Base-by-base conservation (phyloP, 2,797 vertebrate species). In the Sebastes flavidus region DNA sequence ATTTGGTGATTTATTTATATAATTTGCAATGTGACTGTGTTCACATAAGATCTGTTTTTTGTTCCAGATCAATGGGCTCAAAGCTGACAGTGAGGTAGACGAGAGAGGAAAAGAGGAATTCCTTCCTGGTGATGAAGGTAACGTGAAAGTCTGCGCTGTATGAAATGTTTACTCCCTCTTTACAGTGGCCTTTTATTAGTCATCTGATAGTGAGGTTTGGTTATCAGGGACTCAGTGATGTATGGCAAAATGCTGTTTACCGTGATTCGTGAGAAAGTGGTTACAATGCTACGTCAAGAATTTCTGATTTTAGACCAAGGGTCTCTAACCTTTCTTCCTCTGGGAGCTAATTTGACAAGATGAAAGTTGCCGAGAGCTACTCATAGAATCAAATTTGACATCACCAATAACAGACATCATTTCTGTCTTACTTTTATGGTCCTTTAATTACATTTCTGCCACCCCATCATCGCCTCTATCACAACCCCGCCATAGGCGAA, bases 51-150 rank as follows among this genome's bases (percentile, higher is more conserved):
- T 82, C 4, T 83, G 62, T 71, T 60, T 83, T 20, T 22, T 85
- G 20, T 90, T 82, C 1, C 80, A 95, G 94, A 89, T 94, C 27
- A 36, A 55, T 65, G 56, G 24, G 8, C 82, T 91, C 67, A 83
- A 78, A 77, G 73, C 58, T 7, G 70, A 81, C 7, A 8, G 16
- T 11, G 74, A 78, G 2, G 46, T 1, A 18, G 87, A 78, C 16
- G 11, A 73, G 36, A 78, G 18, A 11, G 72, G 30, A 36, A 56
- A 27, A 62, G 65, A 84, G 16, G 82, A 79, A 14, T 59, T 6
- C n/a, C 63, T 27, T 61, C 68, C n/a, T 12, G 38, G 7, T 16
- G 38, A 80, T 42, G 60, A 71, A 86, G 91, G 94, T 94, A 75
- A 86, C 75, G 9, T 34, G 6, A 24, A 14, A 65, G 3, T 66